Evolutionary conservation across 2,797 vertebrate genomes (phyloP).

Genomic region (Sphenopsis melanotis): DNA sequence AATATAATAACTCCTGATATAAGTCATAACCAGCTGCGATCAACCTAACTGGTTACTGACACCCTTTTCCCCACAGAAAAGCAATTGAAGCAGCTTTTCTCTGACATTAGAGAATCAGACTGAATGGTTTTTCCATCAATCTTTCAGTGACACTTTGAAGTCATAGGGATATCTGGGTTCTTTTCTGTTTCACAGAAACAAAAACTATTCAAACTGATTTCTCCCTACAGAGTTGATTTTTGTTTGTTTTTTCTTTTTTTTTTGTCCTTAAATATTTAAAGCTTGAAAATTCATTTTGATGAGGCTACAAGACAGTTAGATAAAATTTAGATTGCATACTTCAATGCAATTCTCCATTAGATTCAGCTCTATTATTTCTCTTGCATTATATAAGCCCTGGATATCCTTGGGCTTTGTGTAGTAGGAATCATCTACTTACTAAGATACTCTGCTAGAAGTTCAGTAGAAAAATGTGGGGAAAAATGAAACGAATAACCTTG

Average conservation of each 20-base stretch:
- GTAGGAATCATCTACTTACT: background rate
- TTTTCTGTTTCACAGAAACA: slow-evolving; percentile 20
- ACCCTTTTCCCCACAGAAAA: background rate
- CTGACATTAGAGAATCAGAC: background rate
- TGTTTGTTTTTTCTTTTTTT: background rate
- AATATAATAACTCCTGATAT: slow-evolving; percentile 35
- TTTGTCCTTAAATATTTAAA: background rate
- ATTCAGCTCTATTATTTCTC: slow-evolving; percentile 42
- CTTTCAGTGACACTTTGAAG: background rate
- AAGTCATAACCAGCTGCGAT: background rate
- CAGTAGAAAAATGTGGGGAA: background rate
- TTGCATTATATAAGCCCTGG: slow-evolving; percentile 2
- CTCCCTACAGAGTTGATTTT: background rate
- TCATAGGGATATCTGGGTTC: background rate
- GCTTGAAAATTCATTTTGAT: slow-evolving; percentile 49
- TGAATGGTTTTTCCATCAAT: background rate
- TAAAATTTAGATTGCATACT: background rate
- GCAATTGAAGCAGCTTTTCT: background rate
- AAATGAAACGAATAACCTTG: background rate
- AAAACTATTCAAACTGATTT: slow-evolving; percentile 18
- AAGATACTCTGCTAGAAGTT: background rate
- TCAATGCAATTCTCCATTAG: slow-evolving; percentile 28
- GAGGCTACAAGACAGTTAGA: background rate
- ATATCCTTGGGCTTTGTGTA: slow-evolving; percentile 10
- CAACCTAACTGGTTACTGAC: background rate